Evolutionary conservation across 2,113 vertebrate species (phyloP).

Genomic region (Butorides virescens): DNA sequence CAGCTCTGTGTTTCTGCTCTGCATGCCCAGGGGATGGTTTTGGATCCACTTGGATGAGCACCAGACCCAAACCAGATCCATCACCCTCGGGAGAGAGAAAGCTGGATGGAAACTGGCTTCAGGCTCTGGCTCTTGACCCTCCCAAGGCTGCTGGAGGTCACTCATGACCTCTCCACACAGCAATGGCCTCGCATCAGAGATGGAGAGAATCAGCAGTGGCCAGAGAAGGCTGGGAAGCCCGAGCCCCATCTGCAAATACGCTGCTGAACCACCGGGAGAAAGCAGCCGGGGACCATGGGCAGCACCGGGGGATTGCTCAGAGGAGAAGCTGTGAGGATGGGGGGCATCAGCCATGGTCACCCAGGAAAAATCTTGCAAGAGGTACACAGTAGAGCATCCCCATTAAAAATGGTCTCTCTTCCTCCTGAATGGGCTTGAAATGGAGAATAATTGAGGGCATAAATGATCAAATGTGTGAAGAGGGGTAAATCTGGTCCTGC

Average conservation of each 20-base stretch:
- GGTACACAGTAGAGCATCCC: background rate
- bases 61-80: background rate
- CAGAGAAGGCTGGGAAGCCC: background rate
- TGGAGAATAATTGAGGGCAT: background rate
- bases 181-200: fast-evolving
- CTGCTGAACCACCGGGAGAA: background rate
- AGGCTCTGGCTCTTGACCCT: background rate
- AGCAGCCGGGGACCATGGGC: fast-evolving
- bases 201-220: background rate
- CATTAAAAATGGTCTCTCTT: background rate
- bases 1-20: background rate
- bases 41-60: background rate
- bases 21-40: background rate
- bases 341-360: background rate
- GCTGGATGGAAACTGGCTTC: background rate
- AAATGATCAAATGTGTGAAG: background rate
- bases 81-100: background rate
- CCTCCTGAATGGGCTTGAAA: background rate
- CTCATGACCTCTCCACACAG: background rate
- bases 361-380: background rate
- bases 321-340: background rate
- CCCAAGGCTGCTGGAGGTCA: background rate
- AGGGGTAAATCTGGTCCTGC: background rate
- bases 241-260: background rate
- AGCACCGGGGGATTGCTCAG: fast-evolving